Conservation (phyloP, 2,113 vertebrate species). For the Alexandromys fortis region DNA sequence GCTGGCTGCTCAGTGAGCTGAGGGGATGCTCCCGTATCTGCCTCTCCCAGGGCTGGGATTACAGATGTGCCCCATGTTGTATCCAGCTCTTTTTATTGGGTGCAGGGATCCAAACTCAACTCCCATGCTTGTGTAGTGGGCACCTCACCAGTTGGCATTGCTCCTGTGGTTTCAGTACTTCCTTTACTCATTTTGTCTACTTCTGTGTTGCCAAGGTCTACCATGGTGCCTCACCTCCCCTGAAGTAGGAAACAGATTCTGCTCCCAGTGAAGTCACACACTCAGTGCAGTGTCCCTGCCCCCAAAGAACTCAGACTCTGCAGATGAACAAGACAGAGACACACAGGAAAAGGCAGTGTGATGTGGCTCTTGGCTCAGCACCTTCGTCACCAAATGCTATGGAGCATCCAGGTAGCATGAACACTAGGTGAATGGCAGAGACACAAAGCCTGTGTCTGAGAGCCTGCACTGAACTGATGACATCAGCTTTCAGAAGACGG, state of each 20-base stretch:
- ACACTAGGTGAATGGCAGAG: neutral
- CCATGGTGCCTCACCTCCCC: neutral
- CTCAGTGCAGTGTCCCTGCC: neutral
- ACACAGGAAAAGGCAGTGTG: neutral
- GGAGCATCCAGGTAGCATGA: neutral
- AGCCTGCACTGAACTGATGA: conserved; percentile 10
- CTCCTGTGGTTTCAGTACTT: neutral
- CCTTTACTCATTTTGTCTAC: neutral
- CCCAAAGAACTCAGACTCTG: neutral
- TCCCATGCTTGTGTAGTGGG: neutral
- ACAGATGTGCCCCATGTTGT: neutral
- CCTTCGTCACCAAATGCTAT: neutral
- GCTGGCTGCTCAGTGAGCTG: neutral
- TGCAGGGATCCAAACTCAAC: neutral
- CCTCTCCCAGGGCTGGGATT: neutral
- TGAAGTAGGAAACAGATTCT: neutral
- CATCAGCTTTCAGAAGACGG: conserved; percentile 39
- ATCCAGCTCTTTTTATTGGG: neutral
- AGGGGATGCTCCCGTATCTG: neutral
- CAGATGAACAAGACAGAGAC: neutral
- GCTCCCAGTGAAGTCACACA: neutral
- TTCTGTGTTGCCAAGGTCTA: neutral
- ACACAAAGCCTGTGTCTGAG: neutral
- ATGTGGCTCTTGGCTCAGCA: neutral
- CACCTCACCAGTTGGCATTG: neutral